Evolutionary conservation across 2,113 vertebrate genomes (phyloP), one percentile per base, ranked within the genome.

Genomic region (Dissostichus mawsoni): DNA sequence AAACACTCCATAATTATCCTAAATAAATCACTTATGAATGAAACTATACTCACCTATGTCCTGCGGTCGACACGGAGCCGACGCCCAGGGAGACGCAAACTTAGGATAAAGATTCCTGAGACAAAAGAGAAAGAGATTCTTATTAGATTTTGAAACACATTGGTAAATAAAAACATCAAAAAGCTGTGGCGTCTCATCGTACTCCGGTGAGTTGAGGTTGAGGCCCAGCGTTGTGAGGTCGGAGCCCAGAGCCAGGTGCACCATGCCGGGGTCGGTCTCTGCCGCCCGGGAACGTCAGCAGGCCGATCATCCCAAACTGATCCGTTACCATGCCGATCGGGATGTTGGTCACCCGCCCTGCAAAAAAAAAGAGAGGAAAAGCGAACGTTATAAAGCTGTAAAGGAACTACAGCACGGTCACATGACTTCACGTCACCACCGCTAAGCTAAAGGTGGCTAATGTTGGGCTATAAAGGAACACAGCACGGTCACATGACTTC

Each of bases 321-420:
- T 99, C 98, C 68, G 98, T 99, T 93, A 99, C 98, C 98, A 99
- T 99, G 90, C 98, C 98, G 92, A 96, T 94, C 92, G 98, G 98
- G 97, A 99, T 99, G 96, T 99, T 99, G 89, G 97, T 99, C 95
- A 99, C 98, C 91, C 98, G 98, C 89, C 98, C 98, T 99, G 86
- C 77, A 87, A 71, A 69, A 2, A 23, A 57, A 62, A 41, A 41
- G 36, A 36, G 33, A 41, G 10, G 5, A 84, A 48, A 71, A 66
- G 44, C 50, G 33, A 69, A 58, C 79, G 41, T 78, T 87, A 61
- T 67, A 82, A 52, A 82, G 65, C 41, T 75, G 66, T 73, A 33
- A 74, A 85, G 36, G 36, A 41, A 6, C 36, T 41, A 41, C 36
- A 41, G 36, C 36, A 1, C 36, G 36, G 36, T 36, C 36, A 36